Conservation (phyloP, 2,797 vertebrate species). For the Silurus aristotelis region DNA sequence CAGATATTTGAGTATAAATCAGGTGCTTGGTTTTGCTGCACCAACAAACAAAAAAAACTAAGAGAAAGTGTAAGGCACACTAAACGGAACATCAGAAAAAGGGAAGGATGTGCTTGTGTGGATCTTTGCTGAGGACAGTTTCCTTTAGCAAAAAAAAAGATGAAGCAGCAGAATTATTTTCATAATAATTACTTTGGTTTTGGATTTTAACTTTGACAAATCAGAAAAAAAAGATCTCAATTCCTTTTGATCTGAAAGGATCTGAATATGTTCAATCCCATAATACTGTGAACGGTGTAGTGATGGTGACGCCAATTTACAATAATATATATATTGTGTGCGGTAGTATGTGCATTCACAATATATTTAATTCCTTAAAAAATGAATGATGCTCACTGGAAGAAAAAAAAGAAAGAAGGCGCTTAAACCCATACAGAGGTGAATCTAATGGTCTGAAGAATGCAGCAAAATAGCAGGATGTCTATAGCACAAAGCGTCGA, state of each 20-base stretch:
- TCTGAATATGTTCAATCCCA: not conserved
- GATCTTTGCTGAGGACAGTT: not conserved
- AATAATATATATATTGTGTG: no score
- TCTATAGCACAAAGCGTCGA: not conserved
- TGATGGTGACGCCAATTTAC: not conserved
- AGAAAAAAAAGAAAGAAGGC: not conserved
- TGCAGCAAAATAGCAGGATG: not conserved
- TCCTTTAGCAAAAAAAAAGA: not conserved
- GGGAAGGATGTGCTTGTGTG: not conserved
- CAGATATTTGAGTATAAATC: constrained; percentile 8
- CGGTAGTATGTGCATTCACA: not conserved
- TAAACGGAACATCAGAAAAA: not conserved
- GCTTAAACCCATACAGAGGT: not conserved
- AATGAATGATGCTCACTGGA: not conserved
- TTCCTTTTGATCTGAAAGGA: not conserved
- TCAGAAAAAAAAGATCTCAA: not conserved
- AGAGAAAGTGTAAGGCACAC: not conserved
- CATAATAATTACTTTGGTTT: not conserved
- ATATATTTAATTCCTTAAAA: not conserved
- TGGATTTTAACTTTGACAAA: not conserved
- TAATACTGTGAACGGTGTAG: not conserved
- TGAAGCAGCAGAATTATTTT: not conserved
- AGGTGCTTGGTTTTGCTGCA: not conserved
- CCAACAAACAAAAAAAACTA: not conserved
- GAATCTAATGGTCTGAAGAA: not conserved